Evolutionary conservation across 2,888 invertebrate genomes (phyloP).

Genomic region (Petrophora chlorosata): DNA sequence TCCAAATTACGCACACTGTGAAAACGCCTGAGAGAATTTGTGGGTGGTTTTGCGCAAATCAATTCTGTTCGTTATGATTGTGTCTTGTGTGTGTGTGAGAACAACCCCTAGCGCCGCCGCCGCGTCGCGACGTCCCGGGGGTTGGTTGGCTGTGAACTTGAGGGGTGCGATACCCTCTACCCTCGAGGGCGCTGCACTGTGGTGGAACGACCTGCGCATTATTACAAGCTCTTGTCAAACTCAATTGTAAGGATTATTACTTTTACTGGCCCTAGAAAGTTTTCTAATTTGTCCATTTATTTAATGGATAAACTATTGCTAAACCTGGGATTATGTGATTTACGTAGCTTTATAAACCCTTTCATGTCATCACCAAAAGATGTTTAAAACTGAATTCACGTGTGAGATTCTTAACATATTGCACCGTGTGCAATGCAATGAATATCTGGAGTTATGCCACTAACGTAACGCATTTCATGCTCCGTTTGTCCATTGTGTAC

Average conservation of each 20-base stretch:
- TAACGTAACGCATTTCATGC: slow-evolving; percentile 39
- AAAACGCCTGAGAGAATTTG: slow-evolving; percentile 14
- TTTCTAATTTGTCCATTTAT: too few relatives aligned
- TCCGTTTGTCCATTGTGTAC: slow-evolving; percentile 24
- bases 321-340: too few relatives aligned
- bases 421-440: slow-evolving; percentile 31
- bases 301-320: too few relatives aligned
- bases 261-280: too few relatives aligned
- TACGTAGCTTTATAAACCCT: too few relatives aligned
- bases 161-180: slow-evolving; percentile 78
- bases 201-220: slow-evolving; percentile 56
- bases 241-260: slow-evolving; percentile 11
- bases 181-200: slow-evolving; percentile 45
- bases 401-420: slow-evolving; percentile 38
- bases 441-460: slow-evolving; percentile 38
- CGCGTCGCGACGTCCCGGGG: slow-evolving; percentile 61
- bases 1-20: slow-evolving; percentile 16
- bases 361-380: too few relatives aligned
- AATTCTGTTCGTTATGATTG: slow-evolving; percentile 46
- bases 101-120: slow-evolving; percentile 45
- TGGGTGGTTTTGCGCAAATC: slow-evolving; percentile 44
- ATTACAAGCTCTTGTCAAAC: slow-evolving; percentile 29
- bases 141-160: slow-evolving; percentile 74
- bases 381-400: slow-evolving; percentile 35
- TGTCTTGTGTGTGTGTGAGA: slow-evolving; percentile 49